These are phyloP conservation scores for Turritopsis dohrnii DNA, from an alignment of 30 jellyfish, hydroid and myxozoan species.

Conservation along the genomic window DNA sequence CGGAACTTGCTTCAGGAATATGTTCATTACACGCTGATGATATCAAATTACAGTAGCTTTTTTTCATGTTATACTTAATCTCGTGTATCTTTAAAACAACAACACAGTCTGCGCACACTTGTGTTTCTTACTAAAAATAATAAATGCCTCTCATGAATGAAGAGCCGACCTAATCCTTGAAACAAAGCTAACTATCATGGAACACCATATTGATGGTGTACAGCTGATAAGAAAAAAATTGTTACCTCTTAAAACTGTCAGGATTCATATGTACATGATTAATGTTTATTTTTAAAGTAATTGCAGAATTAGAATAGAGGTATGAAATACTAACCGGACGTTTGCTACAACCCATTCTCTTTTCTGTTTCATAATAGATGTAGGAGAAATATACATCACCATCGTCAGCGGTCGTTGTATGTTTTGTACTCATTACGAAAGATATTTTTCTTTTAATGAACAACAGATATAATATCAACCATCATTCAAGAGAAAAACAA, in stretches of 20 bases:
- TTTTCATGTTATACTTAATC: too few relatives aligned
- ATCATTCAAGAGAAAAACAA: background rate
- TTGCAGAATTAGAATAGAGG: background rate
- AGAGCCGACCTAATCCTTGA: too few relatives aligned
- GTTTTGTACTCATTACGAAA: background rate
- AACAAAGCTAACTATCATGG: too few relatives aligned
- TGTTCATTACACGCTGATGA: too few relatives aligned
- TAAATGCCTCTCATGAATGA: too few relatives aligned
- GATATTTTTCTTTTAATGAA: background rate
- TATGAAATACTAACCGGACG: background rate
- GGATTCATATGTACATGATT: background rate
- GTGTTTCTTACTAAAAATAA: too few relatives aligned
- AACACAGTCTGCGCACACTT: too few relatives aligned
- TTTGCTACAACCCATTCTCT: background rate
- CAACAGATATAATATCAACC: background rate
- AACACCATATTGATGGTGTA: too few relatives aligned
- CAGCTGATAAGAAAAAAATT: too few relatives aligned
- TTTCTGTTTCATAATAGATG: background rate
- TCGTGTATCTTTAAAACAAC: too few relatives aligned
- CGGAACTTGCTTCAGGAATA: too few relatives aligned
- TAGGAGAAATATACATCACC: background rate
- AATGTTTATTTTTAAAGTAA: background rate
- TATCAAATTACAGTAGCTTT: too few relatives aligned
- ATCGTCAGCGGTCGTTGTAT: background rate
- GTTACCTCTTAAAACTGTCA: background rate